Percentiles rank a stretch among this genome's conserved stretches.
Evolutionary conservation across 2,888 invertebrate species (phyloP).

Genomic region (Dynastes grantii): DNA sequence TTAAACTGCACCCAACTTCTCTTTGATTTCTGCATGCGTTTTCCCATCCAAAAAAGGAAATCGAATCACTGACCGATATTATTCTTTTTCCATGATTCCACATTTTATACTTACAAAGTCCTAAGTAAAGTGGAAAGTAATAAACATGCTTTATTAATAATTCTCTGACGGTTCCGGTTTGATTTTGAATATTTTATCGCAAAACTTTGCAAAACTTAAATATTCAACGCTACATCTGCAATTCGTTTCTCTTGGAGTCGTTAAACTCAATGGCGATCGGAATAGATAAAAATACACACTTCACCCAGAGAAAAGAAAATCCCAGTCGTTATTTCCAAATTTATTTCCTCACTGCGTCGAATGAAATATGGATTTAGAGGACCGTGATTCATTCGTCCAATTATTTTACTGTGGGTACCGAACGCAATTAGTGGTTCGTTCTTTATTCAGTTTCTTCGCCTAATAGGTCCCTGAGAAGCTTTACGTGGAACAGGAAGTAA

Average conservation of each 20-base stretch:
- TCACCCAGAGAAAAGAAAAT: slow-evolving; percentile 5
- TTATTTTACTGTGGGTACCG: slow-evolving; percentile 36
- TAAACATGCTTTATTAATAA: too few species aligned
- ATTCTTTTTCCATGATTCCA: too few species aligned
- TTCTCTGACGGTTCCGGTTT: too few species aligned
- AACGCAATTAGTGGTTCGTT: slow-evolving; percentile 38
- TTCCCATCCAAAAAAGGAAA: too few species aligned
- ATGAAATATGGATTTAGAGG: slow-evolving; percentile 29
- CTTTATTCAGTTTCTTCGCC: slow-evolving; percentile 33
- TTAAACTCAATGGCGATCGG: not conserved
- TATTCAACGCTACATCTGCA: not conserved
- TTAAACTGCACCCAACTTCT: too few species aligned
- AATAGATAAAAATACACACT: slow-evolving; percentile 8
- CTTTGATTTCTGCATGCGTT: too few species aligned
- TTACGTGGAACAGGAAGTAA: slow-evolving; percentile 33
- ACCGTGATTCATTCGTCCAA: slow-evolving; percentile 38
- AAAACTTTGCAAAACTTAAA: too few species aligned
- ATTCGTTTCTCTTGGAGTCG: not conserved
- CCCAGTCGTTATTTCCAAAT: slow-evolving; percentile 31
- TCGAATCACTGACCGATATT: too few species aligned
- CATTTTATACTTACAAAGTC: too few species aligned
- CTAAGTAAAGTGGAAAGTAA: too few species aligned
- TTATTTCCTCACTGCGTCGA: slow-evolving; percentile 26
- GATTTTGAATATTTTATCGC: too few species aligned
- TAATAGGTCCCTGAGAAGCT: slow-evolving; percentile 46